These are phyloP conservation scores for Sebastes nivosus DNA, from an alignment of 2,797 vertebrate genomes.

Conservation along the genomic window DNA sequence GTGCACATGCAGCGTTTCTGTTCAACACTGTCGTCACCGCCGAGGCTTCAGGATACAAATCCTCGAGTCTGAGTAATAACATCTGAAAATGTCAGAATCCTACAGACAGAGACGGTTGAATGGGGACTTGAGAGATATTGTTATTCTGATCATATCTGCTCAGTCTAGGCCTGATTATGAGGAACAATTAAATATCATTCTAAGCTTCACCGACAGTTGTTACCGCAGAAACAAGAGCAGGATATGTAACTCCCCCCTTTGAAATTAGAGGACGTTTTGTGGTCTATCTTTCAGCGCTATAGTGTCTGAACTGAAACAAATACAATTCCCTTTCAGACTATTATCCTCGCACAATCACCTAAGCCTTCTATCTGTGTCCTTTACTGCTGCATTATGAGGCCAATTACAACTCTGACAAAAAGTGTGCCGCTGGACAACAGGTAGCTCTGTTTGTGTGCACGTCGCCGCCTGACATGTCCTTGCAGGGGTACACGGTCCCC, in stretches of 20 bases:
- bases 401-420: slow-evolving; percentile 47
- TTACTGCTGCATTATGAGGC: slow-evolving; percentile 47
- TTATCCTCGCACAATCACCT: slow-evolving; percentile 14
- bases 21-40: slow-evolving; percentile 39
- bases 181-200: slow-evolving; percentile 64
- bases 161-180: slow-evolving; percentile 54
- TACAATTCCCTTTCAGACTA: slow-evolving; percentile 25
- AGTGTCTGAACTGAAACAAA: slow-evolving; percentile 42
- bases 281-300: slow-evolving; percentile 16
- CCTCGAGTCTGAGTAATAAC: slow-evolving; percentile 74
- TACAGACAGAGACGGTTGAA: slow-evolving; percentile 49
- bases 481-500: slow-evolving; percentile 49
- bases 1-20: slow-evolving; percentile 73
- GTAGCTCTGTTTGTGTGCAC: slow-evolving; percentile 36
- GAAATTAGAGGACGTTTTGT: slow-evolving; percentile 41
- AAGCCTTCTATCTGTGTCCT: slow-evolving; percentile 34
- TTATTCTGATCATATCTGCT: slow-evolving; percentile 72
- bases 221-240: slow-evolving; percentile 19
- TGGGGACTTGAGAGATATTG: slow-evolving; percentile 62
- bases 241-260: slow-evolving; percentile 15
- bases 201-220: slow-evolving; percentile 39
- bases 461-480: slow-evolving; percentile 54
- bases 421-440: slow-evolving; percentile 38
- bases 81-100: slow-evolving; percentile 79
- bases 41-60: slow-evolving; percentile 73